These are phyloP conservation scores for Panzeria rudis DNA, from an alignment of 2,888 invertebrate species.

Conservation along the genomic window DNA sequence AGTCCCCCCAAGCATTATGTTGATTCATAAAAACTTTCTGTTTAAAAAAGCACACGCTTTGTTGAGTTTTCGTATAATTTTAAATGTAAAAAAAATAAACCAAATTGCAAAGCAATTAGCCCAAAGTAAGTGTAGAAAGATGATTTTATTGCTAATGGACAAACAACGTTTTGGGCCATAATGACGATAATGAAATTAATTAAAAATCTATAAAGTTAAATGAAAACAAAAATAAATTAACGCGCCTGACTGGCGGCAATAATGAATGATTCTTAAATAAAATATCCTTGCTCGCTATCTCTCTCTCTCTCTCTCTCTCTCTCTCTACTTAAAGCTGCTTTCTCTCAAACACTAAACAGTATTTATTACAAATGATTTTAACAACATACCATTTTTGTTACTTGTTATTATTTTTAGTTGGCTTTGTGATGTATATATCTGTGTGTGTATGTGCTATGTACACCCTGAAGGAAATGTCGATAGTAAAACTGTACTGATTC, in stretches of 20 bases:
- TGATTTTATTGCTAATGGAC: conserved; percentile 44
- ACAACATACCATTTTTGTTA: conserved; percentile 2
- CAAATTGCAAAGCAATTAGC: conserved; percentile 12
- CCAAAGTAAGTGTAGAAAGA: conserved; percentile 11
- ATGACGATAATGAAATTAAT: conserved; percentile 67
- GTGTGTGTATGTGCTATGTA: not conserved
- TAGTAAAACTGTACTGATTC: too few relatives aligned
- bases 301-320: not conserved
- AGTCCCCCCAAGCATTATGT: conserved; percentile 32
- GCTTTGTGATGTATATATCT: not conserved
- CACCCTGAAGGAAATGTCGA: too few relatives aligned
- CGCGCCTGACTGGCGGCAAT: conserved; percentile 70
- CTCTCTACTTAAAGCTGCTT: not conserved
- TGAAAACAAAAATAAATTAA: conserved; percentile 51
- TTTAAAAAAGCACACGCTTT: not conserved
- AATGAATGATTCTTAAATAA: conserved; percentile 40
- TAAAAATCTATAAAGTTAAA: conserved; percentile 70
- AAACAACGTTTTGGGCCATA: conserved; percentile 47
- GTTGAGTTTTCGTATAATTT: conserved; percentile 5
- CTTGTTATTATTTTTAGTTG: not conserved
- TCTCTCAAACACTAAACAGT: conserved; percentile 6
- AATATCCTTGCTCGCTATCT: not conserved
- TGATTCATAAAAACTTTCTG: conserved; percentile 13
- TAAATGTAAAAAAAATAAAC: not conserved
- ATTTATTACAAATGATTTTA: conserved; percentile 42